Percentiles rank a stretch among this genome's conserved stretches.
These are phyloP conservation scores for Eristalis arbustorum DNA, from an alignment of 2,888 invertebrate species.

Conservation along the genomic window DNA sequence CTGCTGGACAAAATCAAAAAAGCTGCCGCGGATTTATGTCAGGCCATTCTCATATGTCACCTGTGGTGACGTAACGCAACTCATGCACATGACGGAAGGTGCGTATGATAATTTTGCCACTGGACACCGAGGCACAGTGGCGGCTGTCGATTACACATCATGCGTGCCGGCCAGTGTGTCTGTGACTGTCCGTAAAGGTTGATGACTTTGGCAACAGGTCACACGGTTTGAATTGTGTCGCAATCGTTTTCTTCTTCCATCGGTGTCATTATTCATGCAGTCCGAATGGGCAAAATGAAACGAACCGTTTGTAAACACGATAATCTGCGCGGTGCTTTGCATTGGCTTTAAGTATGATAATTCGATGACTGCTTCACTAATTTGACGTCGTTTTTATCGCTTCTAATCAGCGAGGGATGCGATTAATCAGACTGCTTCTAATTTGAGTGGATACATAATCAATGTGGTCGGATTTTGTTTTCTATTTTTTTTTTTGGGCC, in stretches of 20 bases:
- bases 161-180: too few relatives aligned
- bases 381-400: background rate
- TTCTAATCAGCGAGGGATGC: background rate
- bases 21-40: background rate
- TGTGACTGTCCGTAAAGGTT: background rate
- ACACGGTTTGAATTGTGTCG: background rate
- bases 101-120: background rate
- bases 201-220: background rate
- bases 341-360: background rate
- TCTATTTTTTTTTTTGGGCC: too few relatives aligned
- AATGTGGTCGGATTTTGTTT: background rate
- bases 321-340: background rate
- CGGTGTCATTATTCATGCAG: background rate
- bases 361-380: background rate
- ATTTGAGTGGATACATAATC: background rate
- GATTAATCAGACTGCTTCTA: background rate
- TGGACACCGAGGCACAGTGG: too few relatives aligned
- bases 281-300: background rate
- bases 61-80: background rate
- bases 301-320: background rate
- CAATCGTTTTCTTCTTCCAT: background rate
- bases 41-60: background rate
- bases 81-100: background rate
- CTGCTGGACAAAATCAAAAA: too few relatives aligned
- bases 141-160: too few relatives aligned